Evolutionary conservation across 2,113 vertebrate genomes (phyloP).

Genomic region (Tylochromis polylepis): DNA sequence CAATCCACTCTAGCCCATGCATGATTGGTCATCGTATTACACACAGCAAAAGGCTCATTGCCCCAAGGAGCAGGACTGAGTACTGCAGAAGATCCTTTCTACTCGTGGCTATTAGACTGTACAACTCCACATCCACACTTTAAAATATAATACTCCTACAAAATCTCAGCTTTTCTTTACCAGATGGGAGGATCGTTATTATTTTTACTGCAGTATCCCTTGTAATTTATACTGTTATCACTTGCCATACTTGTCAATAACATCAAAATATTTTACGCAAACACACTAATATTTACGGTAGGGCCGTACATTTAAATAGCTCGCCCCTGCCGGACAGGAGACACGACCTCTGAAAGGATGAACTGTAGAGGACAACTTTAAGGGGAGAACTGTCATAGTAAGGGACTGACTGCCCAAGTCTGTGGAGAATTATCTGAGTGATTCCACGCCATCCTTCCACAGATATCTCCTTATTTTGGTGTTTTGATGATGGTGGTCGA

Average conservation of each 20-base stretch:
- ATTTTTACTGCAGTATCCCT: neutral
- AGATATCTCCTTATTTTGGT: neutral
- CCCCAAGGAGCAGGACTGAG: neutral
- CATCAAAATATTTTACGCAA: neutral
- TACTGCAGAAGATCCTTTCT: neutral
- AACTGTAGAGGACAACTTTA: neutral
- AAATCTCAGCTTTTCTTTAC: neutral
- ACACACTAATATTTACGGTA: slow-evolving; percentile 1
- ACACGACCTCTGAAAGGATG: neutral
- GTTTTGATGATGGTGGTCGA: neutral
- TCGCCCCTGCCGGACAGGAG: slow-evolving; percentile 12
- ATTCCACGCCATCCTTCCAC: neutral
- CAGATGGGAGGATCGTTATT: neutral
- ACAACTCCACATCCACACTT: neutral
- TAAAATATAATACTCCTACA: neutral
- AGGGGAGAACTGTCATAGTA: too few relatives aligned
- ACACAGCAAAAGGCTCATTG: neutral
- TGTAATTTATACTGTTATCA: too few relatives aligned
- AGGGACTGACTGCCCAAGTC: neutral
- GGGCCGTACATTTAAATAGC: neutral
- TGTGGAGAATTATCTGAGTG: neutral
- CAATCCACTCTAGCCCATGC: neutral
- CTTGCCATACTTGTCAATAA: too few relatives aligned
- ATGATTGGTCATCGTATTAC: rapidly evolving
- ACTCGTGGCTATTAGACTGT: neutral